Percentiles rank a stretch among this genome's conserved stretches.
Conservation (phyloP, 2,888 invertebrate genomes). For the Corythucha ciliata region DNA sequence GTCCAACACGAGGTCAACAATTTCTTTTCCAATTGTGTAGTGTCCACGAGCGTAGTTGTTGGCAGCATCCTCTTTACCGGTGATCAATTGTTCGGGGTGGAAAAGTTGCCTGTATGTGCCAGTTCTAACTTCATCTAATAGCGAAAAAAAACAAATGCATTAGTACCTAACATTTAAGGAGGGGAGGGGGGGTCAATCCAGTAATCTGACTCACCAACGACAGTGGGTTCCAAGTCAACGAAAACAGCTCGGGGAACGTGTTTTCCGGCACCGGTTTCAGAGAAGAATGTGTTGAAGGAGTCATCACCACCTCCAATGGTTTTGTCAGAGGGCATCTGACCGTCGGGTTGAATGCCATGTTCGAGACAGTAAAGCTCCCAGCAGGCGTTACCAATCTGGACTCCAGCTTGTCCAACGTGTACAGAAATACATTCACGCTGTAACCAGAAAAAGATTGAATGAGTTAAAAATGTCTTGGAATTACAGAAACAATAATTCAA, state of each 20-base stretch:
- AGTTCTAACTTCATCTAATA: constrained; percentile 74
- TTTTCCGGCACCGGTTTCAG: constrained; percentile 66
- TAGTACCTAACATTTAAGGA: no score
- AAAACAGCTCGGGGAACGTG: constrained; percentile 84
- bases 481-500: neutral
- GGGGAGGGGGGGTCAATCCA: no score
- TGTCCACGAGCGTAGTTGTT: constrained; percentile 61
- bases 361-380: constrained; percentile 80
- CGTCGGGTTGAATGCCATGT: constrained; percentile 76
- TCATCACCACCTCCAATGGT: constrained; percentile 64
- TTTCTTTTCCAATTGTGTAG: constrained; percentile 55
- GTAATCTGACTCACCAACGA: constrained; percentile 71
- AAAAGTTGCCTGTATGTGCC: constrained; percentile 65
- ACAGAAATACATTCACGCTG: constrained; percentile 81
- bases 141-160: neutral
- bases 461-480: neutral
- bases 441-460: constrained; percentile 28
- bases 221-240: constrained; percentile 87
- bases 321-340: constrained; percentile 77
- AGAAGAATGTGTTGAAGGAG: constrained; percentile 69
- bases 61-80: constrained; percentile 60
- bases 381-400: constrained; percentile 78
- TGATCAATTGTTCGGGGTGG: constrained; percentile 59
- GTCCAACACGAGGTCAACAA: constrained; percentile 49
- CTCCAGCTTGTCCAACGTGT: constrained; percentile 78